Conservation (phyloP, 2,113 vertebrate species). For the Dromiciops gliroides region DNA sequence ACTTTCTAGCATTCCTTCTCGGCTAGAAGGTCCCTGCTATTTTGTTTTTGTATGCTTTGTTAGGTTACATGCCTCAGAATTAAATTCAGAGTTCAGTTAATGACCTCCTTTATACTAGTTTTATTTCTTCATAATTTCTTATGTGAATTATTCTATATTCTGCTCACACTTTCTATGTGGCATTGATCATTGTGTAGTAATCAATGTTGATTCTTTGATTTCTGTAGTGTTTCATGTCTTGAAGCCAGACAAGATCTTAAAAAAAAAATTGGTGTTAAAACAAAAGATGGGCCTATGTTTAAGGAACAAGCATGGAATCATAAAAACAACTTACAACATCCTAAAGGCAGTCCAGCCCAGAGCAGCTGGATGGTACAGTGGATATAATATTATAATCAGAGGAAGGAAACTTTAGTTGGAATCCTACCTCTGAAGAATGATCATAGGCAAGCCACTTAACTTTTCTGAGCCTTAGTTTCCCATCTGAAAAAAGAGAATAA, state of each 20-base stretch:
- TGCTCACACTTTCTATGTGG: background rate
- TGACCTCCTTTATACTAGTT: background rate
- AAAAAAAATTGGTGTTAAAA: too few species aligned
- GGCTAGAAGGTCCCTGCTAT: background rate
- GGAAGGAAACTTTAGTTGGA: background rate
- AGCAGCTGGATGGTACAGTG: background rate
- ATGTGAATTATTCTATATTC: background rate
- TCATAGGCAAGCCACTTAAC: background rate
- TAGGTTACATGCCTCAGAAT: background rate
- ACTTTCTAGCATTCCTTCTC: background rate
- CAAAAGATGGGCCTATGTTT: background rate
- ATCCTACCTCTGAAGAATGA: background rate
- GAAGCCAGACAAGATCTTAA: background rate
- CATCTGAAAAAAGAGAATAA: background rate
- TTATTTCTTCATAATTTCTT: background rate
- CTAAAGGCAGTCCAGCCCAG: background rate
- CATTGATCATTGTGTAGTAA: background rate
- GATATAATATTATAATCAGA: background rate
- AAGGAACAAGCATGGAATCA: background rate
- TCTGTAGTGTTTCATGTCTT: background rate
- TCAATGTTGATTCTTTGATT: background rate
- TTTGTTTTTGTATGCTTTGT: background rate
- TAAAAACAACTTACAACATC: background rate
- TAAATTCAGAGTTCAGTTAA: background rate
- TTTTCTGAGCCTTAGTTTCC: background rate